Evolutionary conservation across 2,888 invertebrate genomes (phyloP), one percentile per base, ranked within the genome.

Genomic region (Sclerodermus sp.): DNA sequence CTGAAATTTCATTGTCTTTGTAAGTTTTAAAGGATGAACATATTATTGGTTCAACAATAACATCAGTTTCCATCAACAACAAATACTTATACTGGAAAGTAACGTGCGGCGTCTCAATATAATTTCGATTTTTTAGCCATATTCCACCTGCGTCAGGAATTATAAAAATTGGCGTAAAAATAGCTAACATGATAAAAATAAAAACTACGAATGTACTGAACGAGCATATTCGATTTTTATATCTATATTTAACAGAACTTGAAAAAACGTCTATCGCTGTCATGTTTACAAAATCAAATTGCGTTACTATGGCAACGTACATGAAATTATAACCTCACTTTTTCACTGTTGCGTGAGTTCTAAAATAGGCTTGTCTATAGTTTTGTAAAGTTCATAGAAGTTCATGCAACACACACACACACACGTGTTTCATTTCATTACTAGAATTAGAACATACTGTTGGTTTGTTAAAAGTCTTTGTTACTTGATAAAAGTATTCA

Each of bases 71-170:
- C 15, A 64, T 71, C 18, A 74, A 44, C 31, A 77, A 48, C 23
- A 77, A 49, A 54, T 77, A 77, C 58, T 72, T 74, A 40, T 76
- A 70, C 32, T 64, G 67, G 31, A 77, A 77, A 47, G 59, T 64
- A 13, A 72, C 60, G 48, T 66, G 52, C 15, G 76, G 73, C 18
- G 53, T 66, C 57, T 77, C 76, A 46, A 70, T 56, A 37, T 70
- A 69, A 31, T 69, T 58, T 42, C 71, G 65, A 64, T 70, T 71
- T 52, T 53, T 64, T 14, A 73, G 45, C 69, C 72, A 76, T 49
- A 16, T 58, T 64, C 68, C 70, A 57, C 70, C 67, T 4, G 66
- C 46, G 34, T 64, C 53, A 50, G 65, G 62, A 43, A 71, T 64
- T 45, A 73, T 52, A 14, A 73, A 55, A 34, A 73, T 44, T 1